Percentiles rank a stretch among this genome's conserved stretches.
phyloP scores from a whole-genome alignment of 2,113 vertebrate species.

The Thunnus thynnus region DNA sequence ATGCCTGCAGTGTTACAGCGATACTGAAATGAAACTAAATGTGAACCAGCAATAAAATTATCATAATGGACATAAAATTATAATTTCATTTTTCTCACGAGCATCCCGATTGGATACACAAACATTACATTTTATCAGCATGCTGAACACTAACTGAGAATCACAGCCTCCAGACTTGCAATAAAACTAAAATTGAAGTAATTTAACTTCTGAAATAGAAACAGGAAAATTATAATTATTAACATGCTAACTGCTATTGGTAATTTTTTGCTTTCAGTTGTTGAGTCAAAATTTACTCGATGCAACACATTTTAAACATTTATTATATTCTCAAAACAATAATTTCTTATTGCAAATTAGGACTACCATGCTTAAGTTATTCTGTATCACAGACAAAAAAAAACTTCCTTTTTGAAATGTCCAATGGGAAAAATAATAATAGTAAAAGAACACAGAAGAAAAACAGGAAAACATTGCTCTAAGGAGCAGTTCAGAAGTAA shows the following conservation, averaged over 20 bases:
- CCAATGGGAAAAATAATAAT: slow-evolving; percentile 11
- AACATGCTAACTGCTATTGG: not conserved
- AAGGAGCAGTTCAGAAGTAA: not conserved
- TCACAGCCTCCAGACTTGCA: slow-evolving; percentile 41
- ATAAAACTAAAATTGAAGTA: slow-evolving; percentile 31
- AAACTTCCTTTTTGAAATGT: not conserved
- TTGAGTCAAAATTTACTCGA: not conserved
- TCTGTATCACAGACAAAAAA: not conserved
- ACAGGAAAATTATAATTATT: slow-evolving; percentile 26
- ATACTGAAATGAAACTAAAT: slow-evolving; percentile 53
- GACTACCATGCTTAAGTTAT: not conserved
- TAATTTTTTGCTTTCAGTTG: no score
- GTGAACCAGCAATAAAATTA: slow-evolving; percentile 62
- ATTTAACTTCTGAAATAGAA: slow-evolving; percentile 47
- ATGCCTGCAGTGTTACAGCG: slow-evolving; percentile 36
- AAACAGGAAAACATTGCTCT: not conserved
- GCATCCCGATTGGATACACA: slow-evolving; percentile 44
- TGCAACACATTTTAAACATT: slow-evolving; percentile 11
- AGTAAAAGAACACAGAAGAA: not conserved
- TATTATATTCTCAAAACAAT: not conserved
- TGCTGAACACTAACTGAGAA: slow-evolving; percentile 29
- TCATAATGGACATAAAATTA: slow-evolving; percentile 58
- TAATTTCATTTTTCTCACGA: slow-evolving; percentile 50
- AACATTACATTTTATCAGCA: slow-evolving; percentile 38
- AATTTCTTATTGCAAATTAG: not conserved